These are phyloP conservation scores for Monopterus albus DNA, from an alignment of 2,113 vertebrate species.

Conservation along the genomic window DNA sequence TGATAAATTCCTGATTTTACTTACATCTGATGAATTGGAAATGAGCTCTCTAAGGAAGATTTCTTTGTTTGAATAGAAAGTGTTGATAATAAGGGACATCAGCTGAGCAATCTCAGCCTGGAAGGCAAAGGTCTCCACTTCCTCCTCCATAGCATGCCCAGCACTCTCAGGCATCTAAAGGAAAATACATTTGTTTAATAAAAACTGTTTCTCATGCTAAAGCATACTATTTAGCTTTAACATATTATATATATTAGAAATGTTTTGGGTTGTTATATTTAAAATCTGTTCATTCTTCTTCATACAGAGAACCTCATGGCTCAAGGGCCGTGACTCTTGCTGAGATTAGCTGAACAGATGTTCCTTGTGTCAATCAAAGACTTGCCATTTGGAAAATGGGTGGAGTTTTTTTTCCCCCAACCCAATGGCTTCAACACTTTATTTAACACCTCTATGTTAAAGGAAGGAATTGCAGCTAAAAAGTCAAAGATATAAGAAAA, in stretches of 20 bases:
- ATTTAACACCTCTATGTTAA: conserved; percentile 29
- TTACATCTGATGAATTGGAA: conserved; percentile 87
- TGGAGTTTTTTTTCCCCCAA: conserved; percentile 37
- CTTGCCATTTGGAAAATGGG: conserved; percentile 50
- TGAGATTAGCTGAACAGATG: conserved; percentile 54
- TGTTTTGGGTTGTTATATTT: background rate
- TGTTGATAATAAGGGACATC: conserved; percentile 89
- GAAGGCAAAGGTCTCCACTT: conserved; percentile 83
- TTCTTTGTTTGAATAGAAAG: conserved; percentile 88
- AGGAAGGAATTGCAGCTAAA: background rate
- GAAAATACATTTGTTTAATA: background rate
- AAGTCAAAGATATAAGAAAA: conserved; percentile 5
- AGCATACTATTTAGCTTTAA: background rate
- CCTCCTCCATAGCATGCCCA: conserved; percentile 71
- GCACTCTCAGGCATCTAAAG: conserved; percentile 76
- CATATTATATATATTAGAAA: background rate
- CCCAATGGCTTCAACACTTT: conserved; percentile 32
- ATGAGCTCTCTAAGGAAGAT: conserved; percentile 88
- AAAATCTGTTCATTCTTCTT: background rate
- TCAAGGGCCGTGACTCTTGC: conserved; percentile 1
- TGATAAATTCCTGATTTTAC: conserved; percentile 23
- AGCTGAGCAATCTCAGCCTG: conserved; percentile 89
- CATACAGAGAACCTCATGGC: conserved; percentile 26
- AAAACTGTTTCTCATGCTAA: background rate
- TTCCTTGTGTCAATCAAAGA: conserved; percentile 71